Evolutionary conservation across 2,797 vertebrate species (phyloP).

Genomic region (Sebastes vulpes): DNA sequence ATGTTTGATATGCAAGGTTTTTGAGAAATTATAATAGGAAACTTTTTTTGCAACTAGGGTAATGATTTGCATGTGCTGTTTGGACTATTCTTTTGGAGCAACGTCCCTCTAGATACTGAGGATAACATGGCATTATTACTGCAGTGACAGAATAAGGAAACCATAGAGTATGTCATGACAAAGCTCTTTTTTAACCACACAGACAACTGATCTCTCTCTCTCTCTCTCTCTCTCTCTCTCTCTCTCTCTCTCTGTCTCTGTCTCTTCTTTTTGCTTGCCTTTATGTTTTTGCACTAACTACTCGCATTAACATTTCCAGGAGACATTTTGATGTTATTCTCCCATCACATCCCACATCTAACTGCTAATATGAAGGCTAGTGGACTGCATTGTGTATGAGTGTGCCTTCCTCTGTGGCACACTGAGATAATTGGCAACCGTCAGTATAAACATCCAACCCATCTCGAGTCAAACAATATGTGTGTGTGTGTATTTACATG

Average conservation of each 20-base stretch:
- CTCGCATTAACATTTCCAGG: constrained; percentile 27
- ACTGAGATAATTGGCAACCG: constrained; percentile 43
- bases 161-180: constrained; percentile 4
- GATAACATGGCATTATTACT: constrained; percentile 14
- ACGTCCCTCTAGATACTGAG: constrained; percentile 3
- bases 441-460: constrained; percentile 35
- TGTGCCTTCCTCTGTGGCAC: constrained; percentile 16
- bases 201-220: neutral
- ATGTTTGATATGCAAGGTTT: constrained; percentile 11
- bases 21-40: constrained; percentile 20
- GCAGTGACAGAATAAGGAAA: constrained; percentile 23
- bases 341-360: neutral
- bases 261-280: neutral
- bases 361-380: constrained; percentile 8
- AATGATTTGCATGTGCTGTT: constrained; percentile 31
- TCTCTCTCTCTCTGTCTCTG: neutral
- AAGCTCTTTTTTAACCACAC: neutral
- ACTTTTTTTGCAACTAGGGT: constrained; percentile 17
- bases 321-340: constrained; percentile 19
- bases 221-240: neutral
- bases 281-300: neutral
- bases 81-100: neutral
- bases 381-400: constrained; percentile 36
- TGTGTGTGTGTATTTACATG: neutral
- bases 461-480: constrained; percentile 13